Base-by-base conservation (phyloP, 2,113 vertebrate genomes). In the Scopus umbretta region DNA sequence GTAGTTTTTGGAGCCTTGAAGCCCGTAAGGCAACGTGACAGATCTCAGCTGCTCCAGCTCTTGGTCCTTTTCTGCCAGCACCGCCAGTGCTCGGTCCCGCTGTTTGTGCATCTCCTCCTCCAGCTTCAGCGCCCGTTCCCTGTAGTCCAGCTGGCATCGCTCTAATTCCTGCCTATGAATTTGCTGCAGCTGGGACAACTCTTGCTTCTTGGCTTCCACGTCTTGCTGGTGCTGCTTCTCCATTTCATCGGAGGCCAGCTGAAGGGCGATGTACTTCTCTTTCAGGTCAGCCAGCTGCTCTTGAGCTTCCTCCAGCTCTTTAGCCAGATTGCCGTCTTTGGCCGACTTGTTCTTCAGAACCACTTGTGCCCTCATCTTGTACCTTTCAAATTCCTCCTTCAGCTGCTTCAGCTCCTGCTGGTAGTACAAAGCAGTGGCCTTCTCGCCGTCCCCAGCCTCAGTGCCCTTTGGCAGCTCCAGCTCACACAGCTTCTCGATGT, bases 51-150 rank as follows among this genome's bases (percentile, higher is more conserved):
- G 97, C 97, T 99, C 99, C 90, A 99, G 97, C 96, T 99, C 99
- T 7, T 96, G 97, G 93, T 99, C 99, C 97, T 99, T 99, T 52
- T 99, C 99, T 0, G 98, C 96, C 66, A 99, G 98, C 96, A 99
- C 97, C 0, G 99, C 98, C 98, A 99, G 98, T 2, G 99, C 99
- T 11, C 99, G 98, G 75, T 99, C 98, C 16, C 99, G 97, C 95
- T 99, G 99, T 52, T 99, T 99, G 97, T 99, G 99, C n/a, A 99
- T 96, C 97, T 99, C 99, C 47, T 98, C 98, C 96, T 99, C 99
- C 94, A 99, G 97, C 3, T 93, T 98, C 86, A 98, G 96, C 1
- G 98, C 97, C 68, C 98, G 96, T 3, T 99, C 99, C 11, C 98
- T 97, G 97, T 98, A 98, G 50, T 98, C 93, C 53, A 95, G 95